Conservation (phyloP, 2,797 vertebrate species). For the Enteromius mattozi region DNA sequence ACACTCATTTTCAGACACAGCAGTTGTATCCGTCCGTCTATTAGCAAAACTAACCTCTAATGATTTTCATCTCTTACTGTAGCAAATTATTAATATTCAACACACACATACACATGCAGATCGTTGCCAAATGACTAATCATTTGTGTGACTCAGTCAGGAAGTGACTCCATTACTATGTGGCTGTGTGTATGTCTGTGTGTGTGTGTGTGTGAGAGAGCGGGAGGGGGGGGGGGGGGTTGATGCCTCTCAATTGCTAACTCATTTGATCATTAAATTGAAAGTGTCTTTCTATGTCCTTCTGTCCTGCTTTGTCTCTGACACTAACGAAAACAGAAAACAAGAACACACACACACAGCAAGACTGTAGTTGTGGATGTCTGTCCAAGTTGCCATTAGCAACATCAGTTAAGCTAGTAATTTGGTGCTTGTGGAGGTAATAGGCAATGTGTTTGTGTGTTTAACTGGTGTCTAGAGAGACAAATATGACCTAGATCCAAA, state of each 20-base stretch:
- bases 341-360: constrained; percentile 20
- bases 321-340: constrained; percentile 32
- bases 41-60: constrained; percentile 45
- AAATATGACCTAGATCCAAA: constrained; percentile 51
- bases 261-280: constrained; percentile 53
- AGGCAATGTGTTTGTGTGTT: constrained; percentile 21
- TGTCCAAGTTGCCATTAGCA: constrained; percentile 53
- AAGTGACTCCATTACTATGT: constrained; percentile 51
- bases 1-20: constrained; percentile 14
- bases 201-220: constrained; percentile 19
- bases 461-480: constrained; percentile 45
- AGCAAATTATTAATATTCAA: constrained; percentile 41
- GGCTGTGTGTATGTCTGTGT: constrained; percentile 21
- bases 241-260: constrained; percentile 28
- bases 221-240: not conserved
- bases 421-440: constrained; percentile 25
- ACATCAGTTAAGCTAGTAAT: constrained; percentile 49
- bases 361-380: constrained; percentile 28
- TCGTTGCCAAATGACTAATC: constrained; percentile 58
- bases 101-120: constrained; percentile 13
- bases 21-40: constrained; percentile 18
- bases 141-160: constrained; percentile 60
- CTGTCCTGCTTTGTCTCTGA: constrained; percentile 11
- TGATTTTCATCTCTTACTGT: constrained; percentile 45
- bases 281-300: constrained; percentile 20